Base-by-base conservation (phyloP, 2,113 vertebrate genomes). In the Neodontobutis hainanensis region DNA sequence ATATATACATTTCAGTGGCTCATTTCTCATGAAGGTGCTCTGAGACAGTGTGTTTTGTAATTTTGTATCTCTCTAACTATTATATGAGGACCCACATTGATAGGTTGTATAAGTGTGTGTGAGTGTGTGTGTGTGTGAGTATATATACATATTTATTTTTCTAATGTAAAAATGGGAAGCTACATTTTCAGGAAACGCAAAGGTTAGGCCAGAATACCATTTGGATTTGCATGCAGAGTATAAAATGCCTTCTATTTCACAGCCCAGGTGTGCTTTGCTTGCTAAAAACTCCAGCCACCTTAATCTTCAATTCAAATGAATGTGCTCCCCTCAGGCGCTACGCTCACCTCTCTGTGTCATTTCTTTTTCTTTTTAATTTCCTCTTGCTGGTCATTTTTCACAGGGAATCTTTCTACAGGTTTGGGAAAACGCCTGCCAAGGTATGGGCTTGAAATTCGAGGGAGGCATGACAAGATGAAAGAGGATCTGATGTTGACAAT, bases 271-370 rank as follows among this genome's bases (percentile, higher is more conserved):
- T 65, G 77, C 77, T 60, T 64, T 81, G 65, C 65, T 75, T 79
- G 56, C 75, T 71, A 82, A 67, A 55, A 77, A 82, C 67, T 74
- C 68, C 55, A 59, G 68, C 79, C 63, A 67, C 75, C 69, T 66
- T 88, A 51, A 84, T 89, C 67, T 77, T 79, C 66, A 82, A 80
- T 83, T 87, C 73, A 72, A 81, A 85, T 59, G 75, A 65, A 75
- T 80, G 62, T 61, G 36, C 56, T 75, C 64, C 74, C 77, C 76
- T 76, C 78, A 12, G 79, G 75, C 73, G 55, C 75, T 64, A 60
- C 46, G 72, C 62, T 82, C 73, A 66, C 66, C 61, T 58, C 76
- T 84, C 75, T 68, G 78, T 78, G 68, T 80, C 77, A 75, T 84
- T 78, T 77, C 55, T 46, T 73, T 58, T 85, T 70, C 69, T 80